Conservation (phyloP, 2,888 invertebrate genomes). For the Galeopsomyia nigrocyanea region DNA sequence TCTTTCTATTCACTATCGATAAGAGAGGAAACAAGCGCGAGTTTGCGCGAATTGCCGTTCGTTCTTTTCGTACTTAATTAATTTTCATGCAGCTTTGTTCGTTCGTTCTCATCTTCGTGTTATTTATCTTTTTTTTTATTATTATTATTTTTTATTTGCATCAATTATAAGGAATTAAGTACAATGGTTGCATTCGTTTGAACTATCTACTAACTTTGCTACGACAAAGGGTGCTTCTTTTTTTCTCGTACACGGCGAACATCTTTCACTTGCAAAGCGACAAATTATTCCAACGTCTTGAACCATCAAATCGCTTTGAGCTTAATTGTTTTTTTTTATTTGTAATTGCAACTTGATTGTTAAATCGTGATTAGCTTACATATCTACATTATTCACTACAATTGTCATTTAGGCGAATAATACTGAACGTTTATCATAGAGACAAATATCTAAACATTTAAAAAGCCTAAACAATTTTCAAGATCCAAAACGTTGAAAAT, state of each 20-base stretch:
- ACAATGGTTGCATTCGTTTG: constrained; percentile 14
- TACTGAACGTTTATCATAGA: too few species aligned
- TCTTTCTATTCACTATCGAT: constrained; percentile 13
- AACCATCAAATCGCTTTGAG: constrained; percentile 11
- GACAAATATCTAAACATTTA: background rate
- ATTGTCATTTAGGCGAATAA: too few species aligned
- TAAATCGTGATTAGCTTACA: background rate
- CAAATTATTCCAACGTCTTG: constrained; percentile 21
- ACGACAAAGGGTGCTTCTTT: background rate
- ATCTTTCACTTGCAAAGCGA: constrained; percentile 11
- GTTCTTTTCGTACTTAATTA: constrained; percentile 8
- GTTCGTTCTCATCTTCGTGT: background rate
- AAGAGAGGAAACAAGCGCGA: constrained; percentile 13
- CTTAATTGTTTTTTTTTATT: background rate
- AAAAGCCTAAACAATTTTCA: background rate
- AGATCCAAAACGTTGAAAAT: constrained; percentile 4
- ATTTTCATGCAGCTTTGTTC: background rate
- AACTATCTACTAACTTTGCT: background rate
- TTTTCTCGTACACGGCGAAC: background rate
- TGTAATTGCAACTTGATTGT: background rate
- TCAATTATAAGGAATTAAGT: constrained; percentile 13
- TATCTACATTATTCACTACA: too few species aligned
- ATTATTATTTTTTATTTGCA: constrained; percentile 10
- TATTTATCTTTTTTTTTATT: constrained; percentile 1
- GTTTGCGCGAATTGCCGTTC: constrained; percentile 6